Conservation (phyloP, 2,113 vertebrate species). For the Hippolais icterina region DNA sequence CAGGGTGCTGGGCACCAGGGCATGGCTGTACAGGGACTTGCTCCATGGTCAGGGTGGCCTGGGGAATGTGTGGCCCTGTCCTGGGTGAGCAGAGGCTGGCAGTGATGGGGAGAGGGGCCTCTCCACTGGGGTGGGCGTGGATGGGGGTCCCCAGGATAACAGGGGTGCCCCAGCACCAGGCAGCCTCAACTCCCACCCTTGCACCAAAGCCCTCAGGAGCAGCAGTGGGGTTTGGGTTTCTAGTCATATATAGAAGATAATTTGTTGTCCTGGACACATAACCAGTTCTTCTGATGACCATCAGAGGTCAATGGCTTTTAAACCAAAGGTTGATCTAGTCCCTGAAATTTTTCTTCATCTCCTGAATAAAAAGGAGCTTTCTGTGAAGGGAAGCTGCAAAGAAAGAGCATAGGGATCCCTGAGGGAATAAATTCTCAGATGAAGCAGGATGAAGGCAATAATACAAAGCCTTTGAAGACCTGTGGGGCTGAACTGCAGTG, state of each 20-base stretch:
- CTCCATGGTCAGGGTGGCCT: not conserved
- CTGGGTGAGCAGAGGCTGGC: not conserved
- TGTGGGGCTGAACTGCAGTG: not conserved
- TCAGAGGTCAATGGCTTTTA: not conserved
- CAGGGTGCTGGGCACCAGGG: not conserved
- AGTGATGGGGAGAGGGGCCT: not conserved
- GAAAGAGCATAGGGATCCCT: rapidly evolving
- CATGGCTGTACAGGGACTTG: not conserved
- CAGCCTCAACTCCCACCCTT: not conserved
- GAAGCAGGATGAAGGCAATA: not conserved
- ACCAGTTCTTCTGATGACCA: not conserved
- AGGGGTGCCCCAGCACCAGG: not conserved
- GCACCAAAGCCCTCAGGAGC: not conserved
- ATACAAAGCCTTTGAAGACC: not conserved
- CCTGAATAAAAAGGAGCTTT: not conserved
- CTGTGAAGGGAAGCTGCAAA: not conserved
- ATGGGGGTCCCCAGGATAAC: not conserved
- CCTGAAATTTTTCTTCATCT: not conserved
- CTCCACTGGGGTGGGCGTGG: not conserved
- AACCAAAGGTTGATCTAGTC: not conserved
- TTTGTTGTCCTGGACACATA: not conserved
- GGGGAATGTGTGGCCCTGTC: not conserved
- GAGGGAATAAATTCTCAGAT: not conserved
- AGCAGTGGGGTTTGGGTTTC: not conserved
- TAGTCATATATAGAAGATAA: not conserved